A percentile compares a stretch with the other conserved stretches of the same genome.
These are phyloP conservation scores for Lytechinus pictus DNA, from an alignment of 35 echinoderm and acorn worm species.

Conservation along the genomic window DNA sequence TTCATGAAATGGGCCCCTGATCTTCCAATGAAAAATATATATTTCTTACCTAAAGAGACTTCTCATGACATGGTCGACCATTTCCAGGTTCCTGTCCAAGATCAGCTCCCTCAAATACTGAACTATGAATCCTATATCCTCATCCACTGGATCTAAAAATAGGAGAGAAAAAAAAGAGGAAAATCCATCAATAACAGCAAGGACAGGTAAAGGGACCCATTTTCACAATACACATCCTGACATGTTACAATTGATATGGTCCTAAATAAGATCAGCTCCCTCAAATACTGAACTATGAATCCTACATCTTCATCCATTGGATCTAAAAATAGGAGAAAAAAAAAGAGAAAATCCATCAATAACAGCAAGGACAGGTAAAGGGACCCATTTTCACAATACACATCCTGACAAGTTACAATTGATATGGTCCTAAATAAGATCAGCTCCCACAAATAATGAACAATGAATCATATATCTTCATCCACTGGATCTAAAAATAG, in stretches of 20 bases:
- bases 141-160: slow-evolving; percentile 79
- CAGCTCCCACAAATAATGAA: slow-evolving; percentile 82
- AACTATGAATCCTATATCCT: slow-evolving; percentile 77
- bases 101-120: slow-evolving; percentile 87
- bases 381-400: too few relatives aligned
- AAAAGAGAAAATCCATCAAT: neutral
- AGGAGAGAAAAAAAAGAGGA: neutral
- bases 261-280: slow-evolving; percentile 86
- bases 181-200: neutral
- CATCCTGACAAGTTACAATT: slow-evolving; percentile 74
- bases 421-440: slow-evolving; percentile 89
- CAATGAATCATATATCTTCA: slow-evolving; percentile 77
- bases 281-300: slow-evolving; percentile 75
- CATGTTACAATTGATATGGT: slow-evolving; percentile 88
- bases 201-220: too few relatives aligned
- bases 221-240: neutral
- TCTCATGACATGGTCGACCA: slow-evolving; percentile 78
- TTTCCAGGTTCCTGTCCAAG: slow-evolving; percentile 92
- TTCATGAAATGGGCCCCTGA: too few relatives aligned
- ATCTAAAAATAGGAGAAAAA: slow-evolving; percentile 49
- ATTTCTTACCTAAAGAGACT: slow-evolving; percentile 78
- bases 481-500: slow-evolving; percentile 79
- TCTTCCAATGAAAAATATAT: neutral
- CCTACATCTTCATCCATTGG: slow-evolving; percentile 87
- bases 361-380: neutral